Evolutionary conservation across 30 jellyfish, hydroid and myxozoan genomes (phyloP).

Genomic region (Euphysa ruthae): DNA sequence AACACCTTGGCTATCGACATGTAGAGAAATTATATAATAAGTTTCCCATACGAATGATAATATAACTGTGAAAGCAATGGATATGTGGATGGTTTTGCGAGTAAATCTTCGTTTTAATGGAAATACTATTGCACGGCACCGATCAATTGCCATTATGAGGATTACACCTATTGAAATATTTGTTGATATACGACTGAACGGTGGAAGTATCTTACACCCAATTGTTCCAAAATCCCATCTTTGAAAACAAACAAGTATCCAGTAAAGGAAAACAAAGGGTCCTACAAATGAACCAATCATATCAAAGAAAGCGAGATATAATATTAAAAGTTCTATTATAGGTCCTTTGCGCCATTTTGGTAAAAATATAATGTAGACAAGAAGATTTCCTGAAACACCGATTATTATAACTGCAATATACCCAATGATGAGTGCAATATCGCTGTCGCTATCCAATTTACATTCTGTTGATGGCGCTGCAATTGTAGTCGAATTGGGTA

Average conservation of each 20-base stretch:
- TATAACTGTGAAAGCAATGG: constrained; percentile 1
- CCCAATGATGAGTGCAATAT: constrained; percentile 2
- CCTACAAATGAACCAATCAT: constrained; percentile 44
- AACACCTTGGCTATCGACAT: background rate
- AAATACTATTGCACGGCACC: constrained; percentile 74
- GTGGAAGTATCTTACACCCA: constrained; percentile 71
- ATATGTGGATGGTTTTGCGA: constrained; percentile 30
- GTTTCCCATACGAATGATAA: constrained; percentile 39
- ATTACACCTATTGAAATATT: constrained; percentile 55
- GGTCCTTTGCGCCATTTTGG: constrained; percentile 45
- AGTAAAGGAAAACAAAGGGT: constrained; percentile 46
- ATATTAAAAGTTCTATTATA: constrained; percentile 47
- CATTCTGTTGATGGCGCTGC: too few relatives aligned
- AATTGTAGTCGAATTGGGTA: too few relatives aligned
- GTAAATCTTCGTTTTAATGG: constrained; percentile 45
- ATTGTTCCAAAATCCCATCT: constrained; percentile 77
- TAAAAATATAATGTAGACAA: constrained; percentile 38
- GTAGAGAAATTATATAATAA: constrained; percentile 20
- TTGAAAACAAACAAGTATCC: constrained; percentile 29
- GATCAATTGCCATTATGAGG: constrained; percentile 61
- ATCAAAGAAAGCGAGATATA: constrained; percentile 63
- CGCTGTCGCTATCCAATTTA: too few relatives aligned
- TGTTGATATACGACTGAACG: constrained; percentile 43
- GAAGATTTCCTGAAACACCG: constrained; percentile 58
- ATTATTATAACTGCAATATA: constrained; percentile 26